Percentiles rank a stretch among this genome's conserved stretches.
These are phyloP conservation scores for Cryptotis parvus DNA, from an alignment of 2,113 vertebrate species.

Conservation along the genomic window DNA sequence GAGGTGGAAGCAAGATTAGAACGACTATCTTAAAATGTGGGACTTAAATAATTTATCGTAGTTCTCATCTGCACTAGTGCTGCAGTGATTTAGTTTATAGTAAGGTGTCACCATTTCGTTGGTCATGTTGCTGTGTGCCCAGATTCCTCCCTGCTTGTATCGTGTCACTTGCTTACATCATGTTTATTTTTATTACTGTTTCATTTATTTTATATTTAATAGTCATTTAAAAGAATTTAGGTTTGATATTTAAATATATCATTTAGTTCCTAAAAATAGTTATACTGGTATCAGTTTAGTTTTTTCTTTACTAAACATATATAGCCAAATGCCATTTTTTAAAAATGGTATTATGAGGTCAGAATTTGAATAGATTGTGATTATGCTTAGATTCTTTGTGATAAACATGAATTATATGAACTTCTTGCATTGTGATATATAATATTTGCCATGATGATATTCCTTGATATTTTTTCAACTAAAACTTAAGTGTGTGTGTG, in stretches of 20 bases:
- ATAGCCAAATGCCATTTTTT: not conserved
- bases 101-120: not conserved
- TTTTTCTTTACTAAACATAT: not conserved
- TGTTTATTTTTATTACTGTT: constrained; percentile 57
- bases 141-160: constrained; percentile 66
- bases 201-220: constrained; percentile 45
- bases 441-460: not conserved
- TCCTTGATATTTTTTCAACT: not conserved
- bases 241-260: constrained; percentile 57
- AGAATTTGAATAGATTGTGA: constrained; percentile 24
- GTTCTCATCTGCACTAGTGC: not conserved
- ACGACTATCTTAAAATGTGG: constrained; percentile 3
- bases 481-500: no score
- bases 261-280: constrained; percentile 48
- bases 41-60: not conserved
- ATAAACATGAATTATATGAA: not conserved
- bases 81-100: constrained; percentile 22
- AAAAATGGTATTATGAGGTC: not conserved
- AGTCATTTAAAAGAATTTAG: constrained; percentile 23
- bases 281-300: not conserved
- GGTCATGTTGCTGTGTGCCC: constrained; percentile 57
- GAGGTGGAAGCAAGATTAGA: constrained; percentile 37
- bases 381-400: constrained; percentile 36
- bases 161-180: constrained; percentile 30
- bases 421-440: not conserved